These are phyloP conservation scores for Tipula unca DNA, from an alignment of 2,888 invertebrate species.

Conservation along the genomic window DNA sequence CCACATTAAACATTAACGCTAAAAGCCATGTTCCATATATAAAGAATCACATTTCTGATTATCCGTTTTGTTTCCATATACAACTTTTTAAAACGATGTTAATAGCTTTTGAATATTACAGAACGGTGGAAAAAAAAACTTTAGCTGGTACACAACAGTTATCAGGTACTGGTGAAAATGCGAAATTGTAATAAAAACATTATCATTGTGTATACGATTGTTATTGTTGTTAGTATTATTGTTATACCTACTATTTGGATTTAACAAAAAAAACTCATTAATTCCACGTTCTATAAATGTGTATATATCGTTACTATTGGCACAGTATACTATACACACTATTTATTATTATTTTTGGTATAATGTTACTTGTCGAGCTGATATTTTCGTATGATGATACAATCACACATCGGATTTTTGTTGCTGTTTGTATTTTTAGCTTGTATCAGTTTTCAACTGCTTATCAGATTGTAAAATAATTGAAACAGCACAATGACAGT, in stretches of 20 bases:
- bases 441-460: background rate
- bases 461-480: constrained; percentile 14
- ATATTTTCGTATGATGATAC: background rate
- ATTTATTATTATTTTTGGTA: background rate
- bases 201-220: background rate
- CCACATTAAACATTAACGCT: background rate
- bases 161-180: background rate
- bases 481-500: background rate
- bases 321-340: background rate
- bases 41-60: background rate
- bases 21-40: background rate
- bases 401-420: background rate
- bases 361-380: background rate
- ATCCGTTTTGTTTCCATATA: background rate
- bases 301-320: background rate
- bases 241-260: background rate
- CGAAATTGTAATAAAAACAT: background rate
- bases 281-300: background rate
- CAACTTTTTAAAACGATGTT: background rate
- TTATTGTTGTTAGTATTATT: background rate
- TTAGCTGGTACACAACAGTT: background rate
- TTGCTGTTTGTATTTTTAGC: background rate
- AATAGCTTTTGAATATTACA: background rate
- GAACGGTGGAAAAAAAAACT: background rate
- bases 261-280: background rate